Conservation (phyloP, 2,888 invertebrate genomes). For the Trichacis sp. region DNA sequence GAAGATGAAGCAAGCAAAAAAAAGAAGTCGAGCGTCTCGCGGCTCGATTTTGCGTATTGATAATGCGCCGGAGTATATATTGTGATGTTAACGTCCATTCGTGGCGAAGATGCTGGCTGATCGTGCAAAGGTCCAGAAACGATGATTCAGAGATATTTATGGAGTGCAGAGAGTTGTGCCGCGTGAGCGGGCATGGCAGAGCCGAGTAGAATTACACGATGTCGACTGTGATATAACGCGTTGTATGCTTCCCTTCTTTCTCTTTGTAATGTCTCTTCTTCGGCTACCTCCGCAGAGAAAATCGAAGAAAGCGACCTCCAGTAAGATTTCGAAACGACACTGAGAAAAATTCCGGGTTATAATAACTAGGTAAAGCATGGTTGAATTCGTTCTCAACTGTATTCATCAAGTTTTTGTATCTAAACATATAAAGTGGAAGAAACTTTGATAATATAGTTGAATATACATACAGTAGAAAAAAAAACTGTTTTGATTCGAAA, state of each 20-base stretch:
- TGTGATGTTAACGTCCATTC: constrained; percentile 16
- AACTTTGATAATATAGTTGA: too few relatives aligned
- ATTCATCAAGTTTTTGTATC: too few relatives aligned
- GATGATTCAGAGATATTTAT: constrained; percentile 65
- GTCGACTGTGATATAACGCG: constrained; percentile 57
- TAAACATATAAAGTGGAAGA: too few relatives aligned
- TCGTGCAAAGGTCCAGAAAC: constrained; percentile 30
- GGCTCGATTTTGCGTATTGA: constrained; percentile 8
- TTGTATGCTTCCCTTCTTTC: constrained; percentile 30
- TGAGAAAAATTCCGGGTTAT: too few relatives aligned
- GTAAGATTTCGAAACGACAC: too few relatives aligned
- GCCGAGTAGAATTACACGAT: constrained; percentile 61
- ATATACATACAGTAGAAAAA: too few relatives aligned
- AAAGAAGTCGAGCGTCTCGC: not conserved
- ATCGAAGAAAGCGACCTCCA: constrained; percentile 4
- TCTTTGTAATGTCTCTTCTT: not conserved
- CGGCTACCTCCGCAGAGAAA: constrained; percentile 5
- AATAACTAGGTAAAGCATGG: too few relatives aligned
- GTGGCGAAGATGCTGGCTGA: constrained; percentile 12
- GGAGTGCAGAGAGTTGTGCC: constrained; percentile 55
- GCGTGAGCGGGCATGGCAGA: constrained; percentile 48
- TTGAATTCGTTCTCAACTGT: too few relatives aligned
- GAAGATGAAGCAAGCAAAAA: too few relatives aligned
- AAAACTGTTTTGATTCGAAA: too few relatives aligned
- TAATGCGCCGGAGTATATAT: constrained; percentile 3